A percentile compares a stretch with the other conserved stretches of the same genome.
phyloP scores from a whole-genome alignment of 1,140 invertebrate species.

The Varroa destructor region DNA sequence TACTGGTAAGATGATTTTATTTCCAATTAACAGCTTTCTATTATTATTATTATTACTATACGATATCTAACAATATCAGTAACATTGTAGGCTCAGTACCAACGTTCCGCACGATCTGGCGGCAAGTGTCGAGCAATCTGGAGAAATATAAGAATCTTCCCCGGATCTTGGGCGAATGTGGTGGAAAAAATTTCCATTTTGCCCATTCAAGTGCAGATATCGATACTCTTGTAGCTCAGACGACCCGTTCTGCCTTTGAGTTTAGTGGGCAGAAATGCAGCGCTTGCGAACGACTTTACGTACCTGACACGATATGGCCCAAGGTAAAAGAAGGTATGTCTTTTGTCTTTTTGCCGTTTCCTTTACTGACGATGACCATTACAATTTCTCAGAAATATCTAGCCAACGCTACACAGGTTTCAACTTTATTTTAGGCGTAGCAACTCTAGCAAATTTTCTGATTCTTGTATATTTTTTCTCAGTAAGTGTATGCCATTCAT shows the following conservation, averaged over 20 bases:
- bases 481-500: not conserved
- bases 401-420: too few relatives aligned
- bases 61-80: not conserved
- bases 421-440: too few relatives aligned
- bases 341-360: not conserved
- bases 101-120: constrained; percentile 86
- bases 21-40: constrained; percentile 8
- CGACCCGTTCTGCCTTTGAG: constrained; percentile 85
- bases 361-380: too few relatives aligned
- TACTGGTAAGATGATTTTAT: constrained; percentile 64
- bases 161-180: constrained; percentile 85
- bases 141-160: constrained; percentile 77
- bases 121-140: constrained; percentile 77
- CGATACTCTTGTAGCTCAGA: constrained; percentile 62
- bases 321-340: constrained; percentile 45
- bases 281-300: constrained; percentile 88
- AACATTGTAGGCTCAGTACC: constrained; percentile 42
- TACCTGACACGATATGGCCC: constrained; percentile 78
- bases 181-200: constrained; percentile 98
- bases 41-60: not conserved
- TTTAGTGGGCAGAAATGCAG: constrained; percentile 95
- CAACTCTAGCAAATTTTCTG: not conserved
- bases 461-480: not conserved
- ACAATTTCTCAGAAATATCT: too few relatives aligned
- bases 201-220: constrained; percentile 80